Evolutionary conservation across 2,113 vertebrate genomes (phyloP).

Genomic region (Chionodraco myersi): DNA sequence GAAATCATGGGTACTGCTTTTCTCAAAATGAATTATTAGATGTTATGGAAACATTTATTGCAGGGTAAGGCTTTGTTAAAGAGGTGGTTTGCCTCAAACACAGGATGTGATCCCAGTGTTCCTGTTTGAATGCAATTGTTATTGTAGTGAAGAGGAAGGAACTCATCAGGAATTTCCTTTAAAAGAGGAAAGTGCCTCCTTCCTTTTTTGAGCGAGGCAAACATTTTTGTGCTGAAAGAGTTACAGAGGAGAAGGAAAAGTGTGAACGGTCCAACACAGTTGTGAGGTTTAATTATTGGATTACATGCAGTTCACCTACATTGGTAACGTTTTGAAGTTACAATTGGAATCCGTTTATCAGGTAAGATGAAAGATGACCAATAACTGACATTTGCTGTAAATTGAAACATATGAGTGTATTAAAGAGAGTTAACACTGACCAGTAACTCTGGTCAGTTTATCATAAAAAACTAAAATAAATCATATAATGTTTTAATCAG

Average conservation of each 20-base stretch:
- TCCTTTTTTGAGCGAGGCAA: conserved; percentile 74
- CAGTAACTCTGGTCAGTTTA: not conserved
- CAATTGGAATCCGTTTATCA: conserved; percentile 22
- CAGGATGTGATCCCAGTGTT: conserved; percentile 77
- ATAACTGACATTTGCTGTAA: not conserved
- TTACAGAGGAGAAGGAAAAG: conserved; percentile 58
- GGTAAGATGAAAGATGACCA: conserved; percentile 60
- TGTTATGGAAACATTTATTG: not conserved
- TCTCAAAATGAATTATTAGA: not conserved
- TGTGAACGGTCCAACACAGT: conserved; percentile 32
- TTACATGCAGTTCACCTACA: conserved; percentile 1
- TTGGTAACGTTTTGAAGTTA: conserved; percentile 2
- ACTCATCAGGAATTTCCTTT: conserved; percentile 81
- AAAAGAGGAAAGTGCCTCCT: conserved; percentile 76
- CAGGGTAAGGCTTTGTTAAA: conserved; percentile 32
- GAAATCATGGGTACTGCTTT: not conserved
- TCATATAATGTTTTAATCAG: not conserved
- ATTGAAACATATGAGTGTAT: not conserved
- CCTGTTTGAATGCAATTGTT: conserved; percentile 76
- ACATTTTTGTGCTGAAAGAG: conserved; percentile 64
- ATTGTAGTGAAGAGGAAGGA: conserved; percentile 75
- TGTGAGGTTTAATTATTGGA: conserved; percentile 20
- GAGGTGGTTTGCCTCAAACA: conserved; percentile 53
- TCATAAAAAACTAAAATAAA: not conserved
- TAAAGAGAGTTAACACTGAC: not conserved